Evolutionary conservation across 2,797 vertebrate genomes (phyloP).

Genomic region (Simalia tracyae): DNA sequence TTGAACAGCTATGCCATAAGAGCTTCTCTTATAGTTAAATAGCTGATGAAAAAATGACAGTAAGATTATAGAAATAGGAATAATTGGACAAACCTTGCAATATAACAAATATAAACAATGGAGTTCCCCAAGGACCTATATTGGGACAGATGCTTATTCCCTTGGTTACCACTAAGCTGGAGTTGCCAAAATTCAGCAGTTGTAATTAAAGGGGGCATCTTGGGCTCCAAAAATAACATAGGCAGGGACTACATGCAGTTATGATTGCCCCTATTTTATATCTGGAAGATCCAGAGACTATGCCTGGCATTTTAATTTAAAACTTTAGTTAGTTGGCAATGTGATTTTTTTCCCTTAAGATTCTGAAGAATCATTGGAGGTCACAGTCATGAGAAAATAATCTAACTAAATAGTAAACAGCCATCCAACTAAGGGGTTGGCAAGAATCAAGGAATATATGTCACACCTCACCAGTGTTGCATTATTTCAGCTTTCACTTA

Average conservation of each 20-base stretch:
- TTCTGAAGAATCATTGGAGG: not conserved
- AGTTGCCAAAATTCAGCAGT: not conserved
- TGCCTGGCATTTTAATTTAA: not conserved
- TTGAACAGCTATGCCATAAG: not conserved
- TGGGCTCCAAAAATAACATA: not conserved
- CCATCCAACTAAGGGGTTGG: not conserved
- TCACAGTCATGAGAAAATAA: not conserved
- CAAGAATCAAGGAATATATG: not conserved
- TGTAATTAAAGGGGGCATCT: not conserved
- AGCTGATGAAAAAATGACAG: not conserved
- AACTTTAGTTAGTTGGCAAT: not conserved
- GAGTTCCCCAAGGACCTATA: not conserved
- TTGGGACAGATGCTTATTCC: not conserved
- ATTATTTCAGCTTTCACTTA: not conserved
- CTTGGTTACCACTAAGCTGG: not conserved
- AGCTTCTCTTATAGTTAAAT: not conserved
- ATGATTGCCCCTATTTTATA: not conserved
- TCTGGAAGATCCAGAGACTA: not conserved
- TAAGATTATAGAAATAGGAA: not conserved
- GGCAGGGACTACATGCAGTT: not conserved
- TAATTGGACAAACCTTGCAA: not conserved
- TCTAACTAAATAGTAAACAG: not conserved
- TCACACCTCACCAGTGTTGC: not conserved
- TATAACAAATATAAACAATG: not conserved
- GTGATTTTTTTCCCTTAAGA: not conserved